Conservation (phyloP, 2,113 vertebrate genomes). For the Bungarus multicinctus region DNA sequence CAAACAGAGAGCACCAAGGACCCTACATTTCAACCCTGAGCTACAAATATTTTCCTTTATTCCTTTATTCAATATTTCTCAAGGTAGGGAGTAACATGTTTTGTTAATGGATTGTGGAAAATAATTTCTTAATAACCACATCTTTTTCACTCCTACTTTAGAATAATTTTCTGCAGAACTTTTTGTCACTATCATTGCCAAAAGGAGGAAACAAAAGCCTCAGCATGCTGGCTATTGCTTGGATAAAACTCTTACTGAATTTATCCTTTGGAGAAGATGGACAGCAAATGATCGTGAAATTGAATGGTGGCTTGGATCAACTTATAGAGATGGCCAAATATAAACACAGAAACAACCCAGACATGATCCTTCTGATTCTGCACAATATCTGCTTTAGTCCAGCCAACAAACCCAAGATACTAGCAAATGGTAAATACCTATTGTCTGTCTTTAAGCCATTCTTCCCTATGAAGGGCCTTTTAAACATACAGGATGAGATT, state of each 20-base stretch:
- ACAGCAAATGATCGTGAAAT: slow-evolving; percentile 86
- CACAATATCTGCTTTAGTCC: slow-evolving; percentile 84
- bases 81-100: background rate
- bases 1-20: background rate
- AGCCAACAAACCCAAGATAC: slow-evolving; percentile 84
- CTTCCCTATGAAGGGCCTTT: background rate
- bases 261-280: slow-evolving; percentile 87
- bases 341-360: slow-evolving; percentile 63
- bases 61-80: background rate
- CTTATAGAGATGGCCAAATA: slow-evolving; percentile 80
- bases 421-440: slow-evolving; percentile 80
- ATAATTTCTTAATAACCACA: background rate
- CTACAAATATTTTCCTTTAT: background rate
- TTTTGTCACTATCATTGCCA: slow-evolving; percentile 76
- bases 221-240: slow-evolving; percentile 66
- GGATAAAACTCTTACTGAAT: slow-evolving; percentile 87
- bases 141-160: slow-evolving; percentile 55
- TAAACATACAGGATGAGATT: background rate
- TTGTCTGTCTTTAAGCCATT: background rate
- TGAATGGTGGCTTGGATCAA: slow-evolving; percentile 83
- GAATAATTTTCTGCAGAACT: slow-evolving; percentile 94
- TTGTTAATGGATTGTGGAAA: background rate
- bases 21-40: background rate
- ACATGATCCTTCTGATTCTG: slow-evolving; percentile 76
- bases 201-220: slow-evolving; percentile 72